A percentile compares a stretch with the other conserved stretches of the same genome.
Conservation (phyloP, 1,140 invertebrate species). For the Globodera ellingtonae region DNA sequence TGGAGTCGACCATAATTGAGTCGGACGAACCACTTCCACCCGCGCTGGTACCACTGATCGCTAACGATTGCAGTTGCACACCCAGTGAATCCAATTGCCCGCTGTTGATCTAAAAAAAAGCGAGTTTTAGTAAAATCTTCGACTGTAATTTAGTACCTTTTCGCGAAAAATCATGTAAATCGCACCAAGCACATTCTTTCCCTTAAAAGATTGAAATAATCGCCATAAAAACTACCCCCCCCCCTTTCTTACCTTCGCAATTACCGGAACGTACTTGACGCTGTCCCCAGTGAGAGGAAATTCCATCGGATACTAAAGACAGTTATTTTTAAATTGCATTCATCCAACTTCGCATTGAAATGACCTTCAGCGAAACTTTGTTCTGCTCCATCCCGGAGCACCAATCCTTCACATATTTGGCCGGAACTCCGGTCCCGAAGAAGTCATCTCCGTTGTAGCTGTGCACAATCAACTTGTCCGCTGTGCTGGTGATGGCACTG, state of each 20-base stretch:
- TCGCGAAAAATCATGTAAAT: slow-evolving; percentile 55
- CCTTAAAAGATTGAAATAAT: slow-evolving; percentile 12
- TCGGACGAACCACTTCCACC: slow-evolving; percentile 11
- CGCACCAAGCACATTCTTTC: slow-evolving; percentile 50
- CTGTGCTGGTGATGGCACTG: slow-evolving; percentile 41
- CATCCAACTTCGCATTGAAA: not conserved
- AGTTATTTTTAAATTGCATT: not conserved
- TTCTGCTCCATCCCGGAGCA: slow-evolving; percentile 38
- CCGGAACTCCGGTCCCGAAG: slow-evolving; percentile 48
- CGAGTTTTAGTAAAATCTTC: not conserved
- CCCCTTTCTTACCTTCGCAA: slow-evolving; percentile 45
- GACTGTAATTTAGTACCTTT: slow-evolving; percentile 28
- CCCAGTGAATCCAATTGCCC: slow-evolving; percentile 18
- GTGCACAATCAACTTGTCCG: slow-evolving; percentile 54
- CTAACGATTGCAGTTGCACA: not conserved
- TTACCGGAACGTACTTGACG: slow-evolving; percentile 44
- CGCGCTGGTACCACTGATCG: not conserved
- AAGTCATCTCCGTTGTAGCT: slow-evolving; percentile 48
- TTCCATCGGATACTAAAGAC: slow-evolving; percentile 47
- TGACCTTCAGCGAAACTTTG: slow-evolving; percentile 37
- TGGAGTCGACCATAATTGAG: slow-evolving; percentile 23
- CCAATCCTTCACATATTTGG: slow-evolving; percentile 51
- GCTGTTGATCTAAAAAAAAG: slow-evolving; percentile 27
- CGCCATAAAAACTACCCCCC: not conserved
- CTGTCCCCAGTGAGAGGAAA: slow-evolving; percentile 50